These are phyloP conservation scores for Nebria salina DNA, from an alignment of 2,888 invertebrate genomes.

Conservation along the genomic window DNA sequence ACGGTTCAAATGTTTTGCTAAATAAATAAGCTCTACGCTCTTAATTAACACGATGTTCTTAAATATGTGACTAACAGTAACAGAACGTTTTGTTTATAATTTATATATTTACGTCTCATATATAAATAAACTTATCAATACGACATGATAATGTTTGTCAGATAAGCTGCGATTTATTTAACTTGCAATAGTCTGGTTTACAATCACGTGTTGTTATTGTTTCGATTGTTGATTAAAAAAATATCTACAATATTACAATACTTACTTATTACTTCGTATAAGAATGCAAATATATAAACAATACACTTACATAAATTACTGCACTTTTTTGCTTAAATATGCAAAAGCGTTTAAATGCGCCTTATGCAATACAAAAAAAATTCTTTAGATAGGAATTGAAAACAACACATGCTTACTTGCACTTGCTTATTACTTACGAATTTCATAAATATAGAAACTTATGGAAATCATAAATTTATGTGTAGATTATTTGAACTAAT, in stretches of 20 bases:
- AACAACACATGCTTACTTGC: neutral
- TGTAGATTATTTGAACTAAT: constrained; percentile 32
- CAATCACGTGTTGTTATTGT: no score
- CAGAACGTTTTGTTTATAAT: constrained; percentile 29
- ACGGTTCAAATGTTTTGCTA: neutral
- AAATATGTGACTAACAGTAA: constrained; percentile 27
- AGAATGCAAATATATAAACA: no score
- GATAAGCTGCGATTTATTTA: neutral
- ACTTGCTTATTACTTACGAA: neutral
- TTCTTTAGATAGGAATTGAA: no score
- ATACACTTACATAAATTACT: no score
- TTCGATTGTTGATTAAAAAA: no score
- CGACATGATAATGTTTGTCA: constrained; percentile 23
- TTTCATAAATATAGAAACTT: neutral
- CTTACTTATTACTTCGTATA: no score
- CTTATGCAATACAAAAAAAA: no score
- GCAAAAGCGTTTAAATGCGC: no score
- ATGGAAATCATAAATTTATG: neutral
- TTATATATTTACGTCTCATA: constrained; percentile 18
- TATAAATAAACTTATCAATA: constrained; percentile 35
- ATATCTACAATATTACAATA: no score
- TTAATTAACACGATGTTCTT: neutral
- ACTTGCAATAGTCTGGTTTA: constrained; percentile 6
- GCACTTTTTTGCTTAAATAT: no score
- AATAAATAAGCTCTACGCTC: neutral